These are phyloP conservation scores for Bicyclus anynana DNA, from an alignment of 1,140 invertebrate genomes.

Conservation along the genomic window DNA sequence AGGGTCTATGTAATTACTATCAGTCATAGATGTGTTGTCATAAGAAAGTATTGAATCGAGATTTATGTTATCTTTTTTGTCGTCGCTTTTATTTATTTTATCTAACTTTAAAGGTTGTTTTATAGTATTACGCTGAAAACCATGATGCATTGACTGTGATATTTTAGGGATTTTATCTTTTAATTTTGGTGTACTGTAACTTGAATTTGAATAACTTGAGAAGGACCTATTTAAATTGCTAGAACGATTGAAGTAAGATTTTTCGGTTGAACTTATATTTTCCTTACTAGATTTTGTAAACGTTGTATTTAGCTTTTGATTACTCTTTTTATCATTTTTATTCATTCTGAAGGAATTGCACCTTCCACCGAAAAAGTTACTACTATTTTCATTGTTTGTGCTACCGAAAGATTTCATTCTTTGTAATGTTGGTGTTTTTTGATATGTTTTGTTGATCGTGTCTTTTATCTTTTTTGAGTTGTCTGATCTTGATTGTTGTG, in stretches of 20 bases:
- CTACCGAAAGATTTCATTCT: slow-evolving; percentile 75
- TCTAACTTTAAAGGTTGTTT: slow-evolving; percentile 68
- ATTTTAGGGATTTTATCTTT: slow-evolving; percentile 73
- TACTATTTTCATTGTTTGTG: slow-evolving; percentile 59
- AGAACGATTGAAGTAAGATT: slow-evolving; percentile 54
- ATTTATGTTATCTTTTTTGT: slow-evolving; percentile 64
- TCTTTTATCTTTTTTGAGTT: slow-evolving; percentile 72
- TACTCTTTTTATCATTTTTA: slow-evolving; percentile 65
- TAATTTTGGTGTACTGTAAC: slow-evolving; percentile 64
- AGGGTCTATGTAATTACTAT: slow-evolving; percentile 71
- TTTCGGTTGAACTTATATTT: slow-evolving; percentile 60
- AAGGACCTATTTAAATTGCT: slow-evolving; percentile 64
- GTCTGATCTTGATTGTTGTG: slow-evolving; percentile 37
- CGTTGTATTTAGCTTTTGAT: slow-evolving; percentile 64
- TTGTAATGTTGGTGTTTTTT: slow-evolving; percentile 68
- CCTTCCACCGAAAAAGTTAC: slow-evolving; percentile 56
- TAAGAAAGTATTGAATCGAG: slow-evolving; percentile 58
- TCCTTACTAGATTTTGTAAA: slow-evolving; percentile 73
- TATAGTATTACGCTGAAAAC: slow-evolving; percentile 60
- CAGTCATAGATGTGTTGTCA: slow-evolving; percentile 66
- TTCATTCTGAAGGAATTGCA: slow-evolving; percentile 69
- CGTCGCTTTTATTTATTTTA: slow-evolving; percentile 61
- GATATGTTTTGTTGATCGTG: slow-evolving; percentile 69
- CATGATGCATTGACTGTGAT: slow-evolving; percentile 68
- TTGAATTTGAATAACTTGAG: slow-evolving; percentile 62